A percentile compares a stretch with the other conserved stretches of the same genome.
Evolutionary conservation across 2,113 vertebrate species (phyloP).

Genomic region (Proterorhinus semilunaris): DNA sequence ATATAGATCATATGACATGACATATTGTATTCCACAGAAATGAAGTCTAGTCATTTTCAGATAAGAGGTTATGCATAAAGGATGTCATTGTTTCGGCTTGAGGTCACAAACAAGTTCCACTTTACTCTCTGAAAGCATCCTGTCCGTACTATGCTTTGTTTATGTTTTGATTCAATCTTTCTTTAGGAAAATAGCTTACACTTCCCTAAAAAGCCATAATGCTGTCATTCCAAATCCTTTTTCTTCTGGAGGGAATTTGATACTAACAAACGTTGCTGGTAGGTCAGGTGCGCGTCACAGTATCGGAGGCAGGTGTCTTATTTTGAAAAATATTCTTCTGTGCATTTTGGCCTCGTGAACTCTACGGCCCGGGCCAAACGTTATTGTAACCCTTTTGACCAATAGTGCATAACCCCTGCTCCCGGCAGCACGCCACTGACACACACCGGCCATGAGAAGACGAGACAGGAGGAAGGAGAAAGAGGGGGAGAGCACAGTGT

Average conservation of each 20-base stretch:
- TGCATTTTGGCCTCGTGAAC: constrained; percentile 71
- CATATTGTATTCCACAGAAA: constrained; percentile 82
- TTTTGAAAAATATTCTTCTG: constrained; percentile 45
- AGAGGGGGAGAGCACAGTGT: constrained; percentile 66
- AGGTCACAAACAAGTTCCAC: constrained; percentile 73
- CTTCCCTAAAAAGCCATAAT: constrained; percentile 52
- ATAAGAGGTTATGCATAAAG: constrained; percentile 80
- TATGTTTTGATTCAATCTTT: constrained; percentile 53
- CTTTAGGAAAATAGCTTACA: constrained; percentile 39
- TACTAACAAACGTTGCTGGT: constrained; percentile 72
- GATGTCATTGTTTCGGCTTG: constrained; percentile 76
- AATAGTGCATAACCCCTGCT: constrained; percentile 69
- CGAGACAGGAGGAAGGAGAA: constrained; percentile 70
- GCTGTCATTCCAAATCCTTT: constrained; percentile 46
- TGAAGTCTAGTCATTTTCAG: constrained; percentile 77
- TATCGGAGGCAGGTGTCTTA: constrained; percentile 70
- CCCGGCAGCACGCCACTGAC: constrained; percentile 54
- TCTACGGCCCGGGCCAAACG: constrained; percentile 61
- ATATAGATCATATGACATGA: constrained; percentile 84
- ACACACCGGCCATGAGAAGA: constrained; percentile 70
- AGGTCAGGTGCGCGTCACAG: constrained; percentile 72
- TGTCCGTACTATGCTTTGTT: constrained; percentile 55
- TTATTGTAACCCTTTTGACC: constrained; percentile 66
- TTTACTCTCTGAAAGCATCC: constrained; percentile 52
- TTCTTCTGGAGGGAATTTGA: constrained; percentile 61